These are phyloP conservation scores for Chaenocephalus aceratus DNA, from an alignment of 2,113 vertebrate species.

Conservation along the genomic window DNA sequence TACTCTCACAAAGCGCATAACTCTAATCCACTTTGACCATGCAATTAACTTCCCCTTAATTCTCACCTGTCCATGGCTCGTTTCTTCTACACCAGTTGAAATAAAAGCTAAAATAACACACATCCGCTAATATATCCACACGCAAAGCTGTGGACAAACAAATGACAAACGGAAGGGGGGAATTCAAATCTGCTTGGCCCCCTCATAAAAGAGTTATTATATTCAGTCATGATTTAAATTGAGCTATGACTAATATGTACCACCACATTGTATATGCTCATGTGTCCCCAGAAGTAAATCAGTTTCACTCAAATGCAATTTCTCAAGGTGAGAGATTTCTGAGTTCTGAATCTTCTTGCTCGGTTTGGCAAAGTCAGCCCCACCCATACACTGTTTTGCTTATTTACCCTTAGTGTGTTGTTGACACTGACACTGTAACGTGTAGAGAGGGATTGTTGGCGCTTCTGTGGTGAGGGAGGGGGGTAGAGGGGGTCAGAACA, in stretches of 20 bases:
- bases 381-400: constrained; percentile 4
- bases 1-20: constrained; percentile 26
- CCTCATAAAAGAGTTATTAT: constrained; percentile 25
- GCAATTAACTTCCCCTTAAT: background rate
- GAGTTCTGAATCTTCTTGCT: constrained; percentile 11
- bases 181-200: background rate
- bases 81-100: constrained; percentile 3
- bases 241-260: constrained; percentile 36
- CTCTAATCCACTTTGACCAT: background rate
- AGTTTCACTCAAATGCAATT: constrained; percentile 4
- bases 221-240: constrained; percentile 23
- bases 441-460: constrained; percentile 40
- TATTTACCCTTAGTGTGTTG: constrained; percentile 40
- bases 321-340: background rate
- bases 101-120: constrained; percentile 18
- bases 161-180: constrained; percentile 19
- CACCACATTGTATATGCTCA: constrained; percentile 7
- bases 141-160: constrained; percentile 2
- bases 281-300: background rate
- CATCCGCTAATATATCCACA: constrained; percentile 4
- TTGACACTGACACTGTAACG: constrained; percentile 31
- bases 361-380: constrained; percentile 21
- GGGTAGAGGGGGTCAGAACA: constrained; percentile 10
- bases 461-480: constrained; percentile 48
- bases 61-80: constrained; percentile 19